Base-by-base conservation (phyloP, 1,140 invertebrate species). In the Diachasmimorpha longicaudata region DNA sequence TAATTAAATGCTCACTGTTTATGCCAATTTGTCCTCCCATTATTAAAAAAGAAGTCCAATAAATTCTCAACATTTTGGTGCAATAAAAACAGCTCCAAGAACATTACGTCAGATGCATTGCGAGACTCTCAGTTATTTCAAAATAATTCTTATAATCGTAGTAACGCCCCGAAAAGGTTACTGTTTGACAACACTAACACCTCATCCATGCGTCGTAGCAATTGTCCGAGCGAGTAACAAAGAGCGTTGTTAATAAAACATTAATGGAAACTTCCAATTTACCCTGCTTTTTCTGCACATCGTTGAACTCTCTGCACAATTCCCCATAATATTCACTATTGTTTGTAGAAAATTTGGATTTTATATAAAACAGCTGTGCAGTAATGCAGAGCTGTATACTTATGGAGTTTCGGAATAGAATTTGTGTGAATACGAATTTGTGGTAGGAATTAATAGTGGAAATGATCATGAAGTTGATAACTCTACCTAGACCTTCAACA, bases 241-340 rank as follows among this genome's bases (percentile, higher is more conserved):
- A 11, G 39, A 42, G 39, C 13, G 13, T 10, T 42, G 39, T 42
- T 42, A 42, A 42, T 42, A 44, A 71, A 63, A 21, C 9, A 19
- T 31, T 70, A 44, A 69, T 74, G 55, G 52, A 37, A 70, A 5
- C 0, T 14, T 55, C 9, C 6, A 72, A 31, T 81, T 31, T 75
- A 82, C 79, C 77, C 74, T 80, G 77, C 74, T 78, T 71, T 78
- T 82, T 74, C 77, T 69, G 72, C 78, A 78, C 31, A 75, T 78
- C 44, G 76, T 80, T 2, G 78, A 79, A 42, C 78, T 82, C 73
- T 74, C 77, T 0, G 71, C 11, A 68, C 71, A 10, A 70, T 44
- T 19, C 71, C 76, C 78, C 81, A 82, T 82, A 79, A 78, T 80
- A 71, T 31, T 36, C 9, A 48, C 31, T 8, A 63, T 19, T 48